phyloP scores from a whole-genome alignment of 2,797 vertebrate species.

The Hapalemur alaotrensis region DNA sequence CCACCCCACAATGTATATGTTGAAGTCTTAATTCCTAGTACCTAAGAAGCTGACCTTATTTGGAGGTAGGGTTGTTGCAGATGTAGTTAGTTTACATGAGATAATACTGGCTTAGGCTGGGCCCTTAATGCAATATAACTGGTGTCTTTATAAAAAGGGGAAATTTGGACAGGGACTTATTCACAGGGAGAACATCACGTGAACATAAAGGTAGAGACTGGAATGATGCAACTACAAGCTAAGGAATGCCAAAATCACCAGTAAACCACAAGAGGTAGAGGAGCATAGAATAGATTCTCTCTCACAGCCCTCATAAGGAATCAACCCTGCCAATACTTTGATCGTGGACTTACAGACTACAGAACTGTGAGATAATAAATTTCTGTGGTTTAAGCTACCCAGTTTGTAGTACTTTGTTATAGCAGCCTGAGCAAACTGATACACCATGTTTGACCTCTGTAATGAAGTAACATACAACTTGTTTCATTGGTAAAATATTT shows the following conservation, averaged over 20 bases:
- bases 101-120: neutral
- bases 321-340: too few species aligned
- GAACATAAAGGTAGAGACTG: neutral
- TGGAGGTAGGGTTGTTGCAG: neutral
- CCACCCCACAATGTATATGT: neutral
- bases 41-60: neutral
- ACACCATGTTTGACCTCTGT: neutral
- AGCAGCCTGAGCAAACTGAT: neutral
- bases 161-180: neutral
- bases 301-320: neutral
- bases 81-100: neutral
- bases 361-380: neutral
- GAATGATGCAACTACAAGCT: neutral
- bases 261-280: neutral
- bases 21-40: neutral
- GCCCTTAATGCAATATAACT: neutral
- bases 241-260: neutral
- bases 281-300: neutral
- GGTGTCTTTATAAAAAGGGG: neutral
- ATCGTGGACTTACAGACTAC: neutral
- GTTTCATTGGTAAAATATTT: neutral
- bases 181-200: neutral
- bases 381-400: neutral
- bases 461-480: neutral
- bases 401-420: neutral